Evolutionary conservation across 2,888 invertebrate genomes (phyloP).

Genomic region (Pteria penguin): DNA sequence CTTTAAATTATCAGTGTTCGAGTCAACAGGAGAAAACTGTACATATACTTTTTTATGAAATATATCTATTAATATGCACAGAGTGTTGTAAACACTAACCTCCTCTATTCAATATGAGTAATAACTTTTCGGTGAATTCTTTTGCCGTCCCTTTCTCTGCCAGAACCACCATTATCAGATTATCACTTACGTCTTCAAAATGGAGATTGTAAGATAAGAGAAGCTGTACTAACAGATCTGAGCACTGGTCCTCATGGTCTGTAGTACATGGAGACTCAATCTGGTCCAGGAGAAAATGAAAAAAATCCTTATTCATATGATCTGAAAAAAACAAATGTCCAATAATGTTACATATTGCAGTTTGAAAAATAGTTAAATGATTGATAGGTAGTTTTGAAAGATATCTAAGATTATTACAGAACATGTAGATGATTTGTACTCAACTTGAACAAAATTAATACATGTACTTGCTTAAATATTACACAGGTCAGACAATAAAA

Average conservation of each 20-base stretch:
- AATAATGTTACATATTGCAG: too few species aligned
- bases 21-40: too few species aligned
- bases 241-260: slow-evolving; percentile 91
- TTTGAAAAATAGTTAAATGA: too few species aligned
- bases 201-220: slow-evolving; percentile 94
- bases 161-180: slow-evolving; percentile 78
- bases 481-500: too few species aligned
- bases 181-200: slow-evolving; percentile 82
- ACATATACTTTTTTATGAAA: too few species aligned
- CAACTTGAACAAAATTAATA: too few species aligned
- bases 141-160: slow-evolving; percentile 85
- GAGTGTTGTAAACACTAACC: slow-evolving; percentile 78
- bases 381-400: too few species aligned
- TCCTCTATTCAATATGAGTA: slow-evolving; percentile 93
- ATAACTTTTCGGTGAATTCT: slow-evolving; percentile 93
- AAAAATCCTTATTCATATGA: slow-evolving; percentile 90
- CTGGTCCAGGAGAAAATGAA: slow-evolving; percentile 88
- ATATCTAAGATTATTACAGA: too few species aligned
- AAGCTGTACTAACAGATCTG: slow-evolving; percentile 91
- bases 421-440: too few species aligned
- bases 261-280: slow-evolving; percentile 90
- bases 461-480: too few species aligned
- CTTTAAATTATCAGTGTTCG: too few species aligned
- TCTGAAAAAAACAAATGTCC: slow-evolving; percentile 82
- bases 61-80: too few species aligned